phyloP scores from a whole-genome alignment of 2,888 invertebrate species.

The Acleris laterana region DNA sequence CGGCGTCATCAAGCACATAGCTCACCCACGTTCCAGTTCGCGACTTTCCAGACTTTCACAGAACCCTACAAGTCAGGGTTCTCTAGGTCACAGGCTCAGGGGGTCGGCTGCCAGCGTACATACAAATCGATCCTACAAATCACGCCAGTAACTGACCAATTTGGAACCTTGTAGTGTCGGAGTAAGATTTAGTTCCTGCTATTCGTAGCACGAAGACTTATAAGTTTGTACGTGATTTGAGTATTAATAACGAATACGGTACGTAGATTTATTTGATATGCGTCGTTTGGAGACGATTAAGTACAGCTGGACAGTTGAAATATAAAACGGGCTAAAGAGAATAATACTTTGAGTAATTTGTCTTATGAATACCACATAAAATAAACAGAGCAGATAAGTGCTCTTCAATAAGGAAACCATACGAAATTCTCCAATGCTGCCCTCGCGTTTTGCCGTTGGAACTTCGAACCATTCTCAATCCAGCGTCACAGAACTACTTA shows the following conservation, averaged over 20 bases:
- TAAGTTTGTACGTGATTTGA: conserved; percentile 32
- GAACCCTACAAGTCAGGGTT: conserved; percentile 65
- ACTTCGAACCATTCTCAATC: too few species aligned
- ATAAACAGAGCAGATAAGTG: too few species aligned
- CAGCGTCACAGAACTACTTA: too few species aligned
- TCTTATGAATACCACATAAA: too few species aligned
- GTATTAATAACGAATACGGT: neutral
- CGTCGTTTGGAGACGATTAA: neutral
- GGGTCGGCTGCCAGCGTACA: conserved; percentile 65
- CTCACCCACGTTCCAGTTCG: conserved; percentile 27
- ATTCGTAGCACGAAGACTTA: conserved; percentile 1
- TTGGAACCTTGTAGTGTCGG: neutral
- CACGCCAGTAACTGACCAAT: neutral
- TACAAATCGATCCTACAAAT: conserved; percentile 60
- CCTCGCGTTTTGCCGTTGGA: too few species aligned
- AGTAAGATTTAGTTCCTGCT: neutral
- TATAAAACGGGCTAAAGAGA: too few species aligned
- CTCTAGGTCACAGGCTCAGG: conserved; percentile 74
- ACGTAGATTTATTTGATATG: conserved; percentile 5
- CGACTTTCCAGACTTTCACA: conserved; percentile 67
- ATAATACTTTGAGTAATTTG: too few species aligned
- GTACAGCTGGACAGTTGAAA: neutral
- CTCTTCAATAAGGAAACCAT: too few species aligned
- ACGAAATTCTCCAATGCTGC: too few species aligned
- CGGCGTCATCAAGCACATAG: conserved; percentile 3